Percentiles rank a stretch among this genome's conserved stretches.
phyloP scores from a whole-genome alignment of 53 echinoderm and acorn worm species.

The Holothuria scabra region DNA sequence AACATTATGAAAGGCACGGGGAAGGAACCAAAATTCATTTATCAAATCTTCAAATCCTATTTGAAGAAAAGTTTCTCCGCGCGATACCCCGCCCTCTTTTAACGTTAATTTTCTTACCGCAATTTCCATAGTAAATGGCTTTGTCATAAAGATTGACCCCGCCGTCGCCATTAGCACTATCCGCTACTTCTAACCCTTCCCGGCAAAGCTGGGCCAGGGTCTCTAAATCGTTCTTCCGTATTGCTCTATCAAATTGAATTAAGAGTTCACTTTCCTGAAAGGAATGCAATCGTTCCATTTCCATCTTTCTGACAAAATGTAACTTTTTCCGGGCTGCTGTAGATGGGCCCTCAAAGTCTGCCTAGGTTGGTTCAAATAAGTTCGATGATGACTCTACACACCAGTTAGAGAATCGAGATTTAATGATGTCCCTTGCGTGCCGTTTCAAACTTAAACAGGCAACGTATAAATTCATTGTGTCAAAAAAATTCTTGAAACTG shows the following conservation, averaged over 20 bases:
- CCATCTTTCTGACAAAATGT: not conserved
- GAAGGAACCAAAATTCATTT: too few species aligned
- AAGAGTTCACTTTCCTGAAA: constrained; percentile 12
- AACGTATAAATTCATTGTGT: too few species aligned
- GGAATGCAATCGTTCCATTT: not conserved
- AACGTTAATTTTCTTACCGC: not conserved
- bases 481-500: too few species aligned
- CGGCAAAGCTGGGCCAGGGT: not conserved
- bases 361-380: too few species aligned
- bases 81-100: too few species aligned
- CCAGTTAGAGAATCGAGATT: too few species aligned
- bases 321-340: too few species aligned
- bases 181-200: constrained; percentile 1
- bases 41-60: not conserved
- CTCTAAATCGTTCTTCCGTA: not conserved
- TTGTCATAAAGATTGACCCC: constrained; percentile 3
- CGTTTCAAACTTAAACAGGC: too few species aligned
- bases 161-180: not conserved
- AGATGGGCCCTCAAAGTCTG: too few species aligned
- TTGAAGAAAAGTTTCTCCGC: not conserved
- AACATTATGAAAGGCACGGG: too few species aligned
- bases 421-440: too few species aligned
- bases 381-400: too few species aligned
- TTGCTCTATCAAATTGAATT: not conserved
- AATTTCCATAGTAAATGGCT: not conserved